These are phyloP conservation scores for Phanerotoma sp. DNA, from an alignment of 2,888 invertebrate species.

Conservation along the genomic window DNA sequence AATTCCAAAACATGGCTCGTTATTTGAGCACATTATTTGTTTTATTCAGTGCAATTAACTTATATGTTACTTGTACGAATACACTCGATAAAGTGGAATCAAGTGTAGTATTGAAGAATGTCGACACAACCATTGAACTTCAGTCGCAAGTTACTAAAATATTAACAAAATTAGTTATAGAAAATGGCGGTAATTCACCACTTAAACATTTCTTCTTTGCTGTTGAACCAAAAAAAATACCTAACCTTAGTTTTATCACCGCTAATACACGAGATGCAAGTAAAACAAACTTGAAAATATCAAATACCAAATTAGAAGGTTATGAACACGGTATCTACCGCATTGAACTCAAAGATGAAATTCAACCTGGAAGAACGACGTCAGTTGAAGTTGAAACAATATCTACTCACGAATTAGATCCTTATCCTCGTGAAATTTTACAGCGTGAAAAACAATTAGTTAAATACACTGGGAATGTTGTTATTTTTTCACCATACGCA, in stretches of 20 bases:
- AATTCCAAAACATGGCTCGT: slow-evolving; percentile 1
- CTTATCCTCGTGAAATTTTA: slow-evolving; percentile 85
- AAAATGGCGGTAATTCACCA: slow-evolving; percentile 77
- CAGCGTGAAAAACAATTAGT: slow-evolving; percentile 96
- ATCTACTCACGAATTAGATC: slow-evolving; percentile 73
- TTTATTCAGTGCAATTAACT: not conserved
- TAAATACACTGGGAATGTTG: slow-evolving; percentile 80
- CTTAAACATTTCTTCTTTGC: slow-evolving; percentile 72
- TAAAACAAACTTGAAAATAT: slow-evolving; percentile 48
- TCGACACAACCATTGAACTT: slow-evolving; percentile 84
- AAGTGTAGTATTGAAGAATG: slow-evolving; percentile 72
- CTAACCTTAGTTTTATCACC: slow-evolving; percentile 73
- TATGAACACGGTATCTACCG: slow-evolving; percentile 61
- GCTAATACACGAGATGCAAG: slow-evolving; percentile 58
- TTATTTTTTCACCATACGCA: slow-evolving; percentile 81
- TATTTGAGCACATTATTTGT: slow-evolving; percentile 1
- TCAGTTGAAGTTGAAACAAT: slow-evolving; percentile 71
- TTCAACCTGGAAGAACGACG: slow-evolving; percentile 64
- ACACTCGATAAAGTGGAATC: slow-evolving; percentile 39
- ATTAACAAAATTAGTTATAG: slow-evolving; percentile 74
- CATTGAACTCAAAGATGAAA: slow-evolving; percentile 64
- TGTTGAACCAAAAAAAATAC: slow-evolving; percentile 66
- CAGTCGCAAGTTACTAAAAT: slow-evolving; percentile 88
- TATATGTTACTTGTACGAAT: slow-evolving; percentile 4
- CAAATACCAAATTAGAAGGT: slow-evolving; percentile 59